phyloP scores from a whole-genome alignment of 30 jellyfish, hydroid and myxozoan species.

The Cassiopea xamachana region DNA sequence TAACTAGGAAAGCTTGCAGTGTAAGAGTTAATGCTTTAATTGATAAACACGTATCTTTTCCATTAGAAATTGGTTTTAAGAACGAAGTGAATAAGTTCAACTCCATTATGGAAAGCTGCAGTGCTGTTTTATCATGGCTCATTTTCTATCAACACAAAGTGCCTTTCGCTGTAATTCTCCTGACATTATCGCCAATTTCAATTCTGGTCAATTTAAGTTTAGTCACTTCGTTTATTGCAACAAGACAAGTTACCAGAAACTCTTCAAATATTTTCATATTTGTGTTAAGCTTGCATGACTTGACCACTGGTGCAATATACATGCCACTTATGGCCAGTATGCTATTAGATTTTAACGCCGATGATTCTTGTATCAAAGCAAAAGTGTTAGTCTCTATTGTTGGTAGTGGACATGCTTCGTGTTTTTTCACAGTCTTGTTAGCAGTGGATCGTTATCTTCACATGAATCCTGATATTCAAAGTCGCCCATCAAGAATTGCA shows the following conservation, averaged over 20 bases:
- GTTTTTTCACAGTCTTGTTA: neutral
- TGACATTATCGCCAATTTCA: neutral
- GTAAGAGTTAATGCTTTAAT: too few relatives aligned
- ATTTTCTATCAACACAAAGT: neutral
- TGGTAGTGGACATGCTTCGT: neutral
- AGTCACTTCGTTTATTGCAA: neutral
- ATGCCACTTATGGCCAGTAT: neutral
- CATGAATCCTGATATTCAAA: conserved; percentile 1
- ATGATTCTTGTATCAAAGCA: neutral
- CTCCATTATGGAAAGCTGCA: neutral
- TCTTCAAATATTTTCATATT: conserved; percentile 1
- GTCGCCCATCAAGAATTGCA: neutral
- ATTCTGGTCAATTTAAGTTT: neutral
- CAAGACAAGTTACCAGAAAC: conserved; percentile 15
- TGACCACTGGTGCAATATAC: neutral
- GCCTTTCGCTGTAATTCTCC: neutral
- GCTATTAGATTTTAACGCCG: neutral
- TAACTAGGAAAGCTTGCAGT: too few relatives aligned
- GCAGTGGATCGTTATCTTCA: conserved; percentile 20
- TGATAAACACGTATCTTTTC: too few relatives aligned
- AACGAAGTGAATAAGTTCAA: too few relatives aligned
- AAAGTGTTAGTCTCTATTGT: too few relatives aligned
- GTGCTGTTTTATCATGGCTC: neutral
- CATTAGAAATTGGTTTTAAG: too few relatives aligned
- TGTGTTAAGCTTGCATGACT: neutral